These are phyloP conservation scores for Pachliopta kotzebuea DNA, from an alignment of 2,888 invertebrate genomes.

Conservation along the genomic window DNA sequence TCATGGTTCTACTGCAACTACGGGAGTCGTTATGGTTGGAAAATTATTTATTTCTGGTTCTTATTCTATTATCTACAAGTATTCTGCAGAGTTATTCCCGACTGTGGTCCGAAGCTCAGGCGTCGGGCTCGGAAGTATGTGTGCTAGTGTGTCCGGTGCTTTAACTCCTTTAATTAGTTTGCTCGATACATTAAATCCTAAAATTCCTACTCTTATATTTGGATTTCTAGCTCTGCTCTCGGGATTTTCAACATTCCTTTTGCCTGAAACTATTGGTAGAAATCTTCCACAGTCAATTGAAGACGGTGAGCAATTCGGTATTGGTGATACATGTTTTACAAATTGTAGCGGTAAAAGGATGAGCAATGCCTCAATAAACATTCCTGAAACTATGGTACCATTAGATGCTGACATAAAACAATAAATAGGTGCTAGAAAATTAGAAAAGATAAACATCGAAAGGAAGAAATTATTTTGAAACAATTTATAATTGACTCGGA, in stretches of 20 bases:
- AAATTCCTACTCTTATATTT: conserved; percentile 88
- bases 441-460: not conserved
- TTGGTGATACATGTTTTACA: conserved; percentile 90
- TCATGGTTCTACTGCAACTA: conserved; percentile 81
- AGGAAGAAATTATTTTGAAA: too few species aligned
- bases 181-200: conserved; percentile 88
- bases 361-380: conserved; percentile 58
- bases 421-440: conserved; percentile 31
- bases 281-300: conserved; percentile 90
- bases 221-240: conserved; percentile 87
- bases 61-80: conserved; percentile 92
- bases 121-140: conserved; percentile 91
- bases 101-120: conserved; percentile 92
- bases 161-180: conserved; percentile 89
- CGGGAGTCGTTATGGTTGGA: conserved; percentile 86
- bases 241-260: conserved; percentile 85
- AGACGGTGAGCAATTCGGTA: conserved; percentile 91
- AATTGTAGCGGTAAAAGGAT: conserved; percentile 77
- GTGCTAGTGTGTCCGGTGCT: conserved; percentile 90
- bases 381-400: conserved; percentile 72
- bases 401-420: conserved; percentile 62
- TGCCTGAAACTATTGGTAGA: conserved; percentile 90
- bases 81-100: conserved; percentile 92
- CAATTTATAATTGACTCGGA: too few species aligned
- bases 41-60: conserved; percentile 92